Base-by-base conservation (phyloP, 1,140 invertebrate genomes). In the Cecropterus lyciades region DNA sequence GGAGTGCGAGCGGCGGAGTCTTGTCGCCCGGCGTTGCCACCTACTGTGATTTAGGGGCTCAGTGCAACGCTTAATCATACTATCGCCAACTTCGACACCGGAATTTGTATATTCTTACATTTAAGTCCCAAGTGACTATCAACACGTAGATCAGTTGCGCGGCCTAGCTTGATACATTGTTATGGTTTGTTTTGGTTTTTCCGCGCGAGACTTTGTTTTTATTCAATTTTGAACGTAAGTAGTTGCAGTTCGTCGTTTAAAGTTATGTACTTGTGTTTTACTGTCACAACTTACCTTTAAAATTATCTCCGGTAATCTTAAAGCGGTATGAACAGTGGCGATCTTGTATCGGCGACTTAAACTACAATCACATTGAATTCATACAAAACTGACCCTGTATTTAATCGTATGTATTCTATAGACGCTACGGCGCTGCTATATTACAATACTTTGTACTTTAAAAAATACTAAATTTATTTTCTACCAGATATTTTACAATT, bases 301-400 rank as follows among this genome's bases (percentile, higher is more conserved):
- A 85, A 82, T 83, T 70, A 83, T 73, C 79, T 82, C 79, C 82
- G 74, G 80, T 80, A 76, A 77, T 80, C 72, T 85, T 82, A 77
- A 84, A 85, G 78, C 80, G 71, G 79, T 87, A 84, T 80, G 84
- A 87, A 85, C 80, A 84, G 78, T 80, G 78, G 79, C 83, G 79
- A 77, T 85, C 77, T 86, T 75, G 75, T 81, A 77, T 79, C 78
- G 72, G 82, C 84, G 84, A 80, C 87, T 90, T 90, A 92, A 85
- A 82, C 89, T 92, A 92, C 89, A 86, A 92, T 92, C 89, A 92
- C 89, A 92, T 88, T 89, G 87, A 87, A 88, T 90, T 92, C 85
- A 89, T 90, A 92, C 85, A 92, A 92, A 91, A 89, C 87, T 85
- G 87, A 92, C 89, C 89, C 89, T 92, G 89, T 92, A 89, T 90